Evolutionary conservation across 2,888 invertebrate genomes (phyloP), one percentile per base, ranked within the genome.

Genomic region (Tridacna crocea): DNA sequence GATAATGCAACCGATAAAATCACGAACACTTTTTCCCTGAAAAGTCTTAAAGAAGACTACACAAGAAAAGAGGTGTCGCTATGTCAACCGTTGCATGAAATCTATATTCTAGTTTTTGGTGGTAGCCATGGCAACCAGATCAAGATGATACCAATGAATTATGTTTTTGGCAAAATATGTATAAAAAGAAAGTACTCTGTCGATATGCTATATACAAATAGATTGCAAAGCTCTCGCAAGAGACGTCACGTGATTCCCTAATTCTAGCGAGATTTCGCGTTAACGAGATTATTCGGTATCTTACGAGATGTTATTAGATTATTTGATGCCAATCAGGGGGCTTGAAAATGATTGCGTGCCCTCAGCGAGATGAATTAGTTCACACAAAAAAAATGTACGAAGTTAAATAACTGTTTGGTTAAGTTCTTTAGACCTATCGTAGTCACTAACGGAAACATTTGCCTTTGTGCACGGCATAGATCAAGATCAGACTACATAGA

Each of bases 211-310:
- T 61, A 61, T 61, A 61, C 13, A 61, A 61, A 19, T 61, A 61
- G 61, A 61, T 61, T 19, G 61, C 24, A 22, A 61, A 22, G 26
- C 61, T 51, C 51, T 47, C 70, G 70, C 70, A 51, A 70, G 70
- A 70, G 24, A 6, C 22, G 36, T 22, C 13, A 17, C 55, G 70
- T 24, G 70, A 70, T 70, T 70, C 22, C 48, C 8, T 11, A 24
- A 70, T 48, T 61, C 22, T 47, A 51, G 24, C 51, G 51, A 70
- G 51, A 48, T 70, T 48, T 51, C 51, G 70, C 12, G 70, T 26
- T 70, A 70, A 70, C 70, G 70, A 70, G 70, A 70, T 70, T 70
- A 70, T 24, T 51, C 70, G 70, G 51, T 48, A 70, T 70, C 70
- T 70, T 51, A 26, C 22, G 70, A 70, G 70, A 70, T 70, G 22